Evolutionary conservation across 1,140 invertebrate species (phyloP), one percentile per base, ranked within the genome.

Genomic region (Aporrectodea caliginosa): DNA sequence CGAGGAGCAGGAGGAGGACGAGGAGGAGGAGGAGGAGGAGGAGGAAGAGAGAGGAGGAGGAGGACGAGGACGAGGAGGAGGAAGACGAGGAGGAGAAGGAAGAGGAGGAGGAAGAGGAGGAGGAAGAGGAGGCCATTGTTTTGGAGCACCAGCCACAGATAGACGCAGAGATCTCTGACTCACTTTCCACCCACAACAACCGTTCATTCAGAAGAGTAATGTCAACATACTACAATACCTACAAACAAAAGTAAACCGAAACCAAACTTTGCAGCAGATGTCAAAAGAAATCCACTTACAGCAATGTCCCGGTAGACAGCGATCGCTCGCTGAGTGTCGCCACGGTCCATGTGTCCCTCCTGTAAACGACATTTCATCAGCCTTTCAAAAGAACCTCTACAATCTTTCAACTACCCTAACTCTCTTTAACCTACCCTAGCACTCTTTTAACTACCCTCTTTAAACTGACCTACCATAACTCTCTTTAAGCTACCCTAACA

Each of bases 251-350:
- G 33, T 72, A 68, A 78, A 16, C 33, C 33, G 16, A 30, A 69
- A 77, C 75, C 32, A 30, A 33, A 16, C 68, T 35, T 77, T 29
- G 69, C 16, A 71, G 71, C 80, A 70, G 75, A 70, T 31, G 1
- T 74, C 14, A 80, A 68, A 2, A 70, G 69, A 77, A 72, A 31
- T 73, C 71, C 27, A 91, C 92, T 91, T 89, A 97, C 95, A 80
- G 94, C 93, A 84, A 99, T 94, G 84, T 98, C 95, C 87, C 96
- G 94, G 88, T 97, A 99, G 33, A 99, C 93, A 81, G 92, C 92
- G 83, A 96, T 93, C 70, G 96, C 96, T 81, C 97, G 90, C 87
- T 98, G 96, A 0, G 96, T 95, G 86, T 99, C 97, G 1, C 97
- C 98, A 82, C 97, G 90, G 89, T 99, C 98, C 1, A 94, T 91